phyloP scores from a whole-genome alignment of 2,888 invertebrate genomes.

The Watsonalla binaria region DNA sequence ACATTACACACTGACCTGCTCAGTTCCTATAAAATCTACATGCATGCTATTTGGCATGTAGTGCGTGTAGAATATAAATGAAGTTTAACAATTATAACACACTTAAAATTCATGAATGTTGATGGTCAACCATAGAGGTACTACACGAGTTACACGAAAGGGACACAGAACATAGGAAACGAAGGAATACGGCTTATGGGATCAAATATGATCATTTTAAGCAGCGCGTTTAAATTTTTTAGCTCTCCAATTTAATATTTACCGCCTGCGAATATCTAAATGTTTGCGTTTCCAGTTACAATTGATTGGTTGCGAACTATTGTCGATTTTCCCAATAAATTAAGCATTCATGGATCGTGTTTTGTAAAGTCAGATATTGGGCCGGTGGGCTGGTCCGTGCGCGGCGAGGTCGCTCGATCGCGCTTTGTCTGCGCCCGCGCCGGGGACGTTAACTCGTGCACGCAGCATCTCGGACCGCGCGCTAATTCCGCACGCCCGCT shows the following conservation, averaged over 20 bases:
- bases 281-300: too few species aligned
- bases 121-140: constrained; percentile 1
- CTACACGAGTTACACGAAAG: constrained; percentile 14
- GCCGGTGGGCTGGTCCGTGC: not conserved
- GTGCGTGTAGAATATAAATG: constrained; percentile 27
- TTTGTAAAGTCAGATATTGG: not conserved
- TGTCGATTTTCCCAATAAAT: not conserved
- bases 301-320: too few species aligned
- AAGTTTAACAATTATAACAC: constrained; percentile 15
- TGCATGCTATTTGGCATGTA: constrained; percentile 27
- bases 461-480: constrained; percentile 60
- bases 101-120: constrained; percentile 30
- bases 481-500: constrained; percentile 70
- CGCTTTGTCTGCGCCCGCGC: constrained; percentile 18
- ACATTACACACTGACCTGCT: constrained; percentile 16
- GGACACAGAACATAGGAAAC: constrained; percentile 38
- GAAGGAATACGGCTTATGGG: constrained; percentile 5
- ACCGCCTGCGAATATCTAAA: too few species aligned
- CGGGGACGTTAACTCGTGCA: constrained; percentile 12
- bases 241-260: too few species aligned
- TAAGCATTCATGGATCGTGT: not conserved
- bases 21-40: constrained; percentile 18
- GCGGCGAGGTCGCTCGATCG: constrained; percentile 5
- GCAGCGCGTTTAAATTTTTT: too few species aligned
- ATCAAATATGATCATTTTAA: too few species aligned